Conservation (phyloP, 2,888 invertebrate genomes). For the Nymphalis c-album region DNA sequence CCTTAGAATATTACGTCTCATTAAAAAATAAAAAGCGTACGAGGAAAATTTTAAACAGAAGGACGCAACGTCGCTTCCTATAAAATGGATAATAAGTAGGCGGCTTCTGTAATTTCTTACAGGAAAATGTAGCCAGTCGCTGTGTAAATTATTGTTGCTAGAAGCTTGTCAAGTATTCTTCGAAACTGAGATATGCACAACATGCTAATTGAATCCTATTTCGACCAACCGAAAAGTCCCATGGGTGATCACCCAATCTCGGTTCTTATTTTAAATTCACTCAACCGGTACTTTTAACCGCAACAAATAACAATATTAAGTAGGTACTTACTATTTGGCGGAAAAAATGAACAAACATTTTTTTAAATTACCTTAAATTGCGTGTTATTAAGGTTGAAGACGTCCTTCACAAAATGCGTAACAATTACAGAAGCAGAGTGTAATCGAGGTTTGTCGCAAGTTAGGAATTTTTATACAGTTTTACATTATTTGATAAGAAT, state of each 20-base stretch:
- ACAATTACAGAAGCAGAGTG: background rate
- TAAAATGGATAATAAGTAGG: background rate
- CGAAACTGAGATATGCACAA: background rate
- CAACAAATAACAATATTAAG: no score
- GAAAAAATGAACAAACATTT: background rate
- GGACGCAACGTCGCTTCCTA: background rate
- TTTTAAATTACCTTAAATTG: background rate
- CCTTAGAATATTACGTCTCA: background rate
- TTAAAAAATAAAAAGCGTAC: constrained; percentile 6
- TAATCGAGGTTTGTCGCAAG: background rate
- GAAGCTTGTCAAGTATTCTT: constrained; percentile 1
- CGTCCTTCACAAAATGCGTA: constrained; percentile 10
- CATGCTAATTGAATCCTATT: no score
- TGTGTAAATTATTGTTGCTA: background rate
- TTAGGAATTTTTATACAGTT: background rate
- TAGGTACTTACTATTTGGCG: no score
- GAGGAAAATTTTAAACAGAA: background rate
- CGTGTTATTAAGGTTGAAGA: background rate
- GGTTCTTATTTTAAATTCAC: no score
- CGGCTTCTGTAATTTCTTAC: background rate
- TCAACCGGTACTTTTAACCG: no score
- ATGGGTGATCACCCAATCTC: no score
- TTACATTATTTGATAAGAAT: background rate
- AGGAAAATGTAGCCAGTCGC: background rate
- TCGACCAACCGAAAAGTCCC: no score